These are phyloP conservation scores for Dromococcyx pavoninus DNA, from an alignment of 2,797 vertebrate genomes.

Conservation along the genomic window DNA sequence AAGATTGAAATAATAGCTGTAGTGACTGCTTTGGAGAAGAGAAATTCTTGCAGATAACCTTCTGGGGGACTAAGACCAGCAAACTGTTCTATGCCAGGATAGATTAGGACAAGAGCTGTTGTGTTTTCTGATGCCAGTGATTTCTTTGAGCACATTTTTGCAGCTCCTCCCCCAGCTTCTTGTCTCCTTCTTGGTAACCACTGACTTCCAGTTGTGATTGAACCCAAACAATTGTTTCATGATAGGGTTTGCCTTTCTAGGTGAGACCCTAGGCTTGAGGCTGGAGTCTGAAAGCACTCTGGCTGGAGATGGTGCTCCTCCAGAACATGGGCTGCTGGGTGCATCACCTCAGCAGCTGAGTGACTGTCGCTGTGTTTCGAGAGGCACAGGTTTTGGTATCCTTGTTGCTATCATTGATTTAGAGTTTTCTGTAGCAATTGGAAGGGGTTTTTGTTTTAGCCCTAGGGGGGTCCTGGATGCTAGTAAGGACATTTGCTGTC, in stretches of 20 bases:
- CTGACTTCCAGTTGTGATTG: not conserved
- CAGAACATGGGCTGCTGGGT: not conserved
- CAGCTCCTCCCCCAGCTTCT: not conserved
- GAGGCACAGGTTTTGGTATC: not conserved
- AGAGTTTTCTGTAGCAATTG: not conserved
- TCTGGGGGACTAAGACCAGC: not conserved
- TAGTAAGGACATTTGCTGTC: not conserved
- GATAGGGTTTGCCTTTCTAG: not conserved
- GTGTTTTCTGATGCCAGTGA: not conserved
- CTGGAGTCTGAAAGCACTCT: not conserved
- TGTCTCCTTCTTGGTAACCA: not conserved
- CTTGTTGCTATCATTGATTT: not conserved
- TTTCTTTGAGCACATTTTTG: not conserved
- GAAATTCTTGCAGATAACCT: not conserved
- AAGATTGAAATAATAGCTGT: not conserved
- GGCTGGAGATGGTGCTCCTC: not conserved
- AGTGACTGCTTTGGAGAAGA: not conserved
- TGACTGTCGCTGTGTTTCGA: not conserved
- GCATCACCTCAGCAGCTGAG: fast-evolving
- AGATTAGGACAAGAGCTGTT: not conserved
- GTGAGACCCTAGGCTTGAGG: not conserved
- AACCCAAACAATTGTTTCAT: not conserved
- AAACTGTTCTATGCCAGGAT: not conserved
- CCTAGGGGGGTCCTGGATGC: not conserved
- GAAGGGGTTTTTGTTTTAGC: not conserved